A percentile compares a stretch with the other conserved stretches of the same genome.
These are phyloP conservation scores for Lucinisca nassula DNA, from an alignment of 2,888 invertebrate species.

Conservation along the genomic window DNA sequence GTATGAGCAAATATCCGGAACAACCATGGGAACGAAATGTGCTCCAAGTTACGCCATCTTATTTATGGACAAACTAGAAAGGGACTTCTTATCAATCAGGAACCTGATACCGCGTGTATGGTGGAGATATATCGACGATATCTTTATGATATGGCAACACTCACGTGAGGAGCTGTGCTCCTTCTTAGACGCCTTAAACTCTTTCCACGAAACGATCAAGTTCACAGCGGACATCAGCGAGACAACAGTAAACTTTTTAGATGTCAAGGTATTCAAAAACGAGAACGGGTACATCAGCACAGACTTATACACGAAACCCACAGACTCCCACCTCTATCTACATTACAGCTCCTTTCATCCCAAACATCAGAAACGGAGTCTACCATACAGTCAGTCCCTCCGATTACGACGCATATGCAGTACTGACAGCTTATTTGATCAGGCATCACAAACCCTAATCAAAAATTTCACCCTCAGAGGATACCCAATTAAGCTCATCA, in stretches of 20 bases:
- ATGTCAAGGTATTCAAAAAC: not conserved
- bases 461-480: not conserved
- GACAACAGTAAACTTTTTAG: no score
- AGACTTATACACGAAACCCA: no score
- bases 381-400: not conserved
- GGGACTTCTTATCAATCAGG: not conserved
- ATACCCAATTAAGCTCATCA: not conserved
- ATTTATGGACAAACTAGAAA: not conserved
- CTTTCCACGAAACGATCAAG: no score
- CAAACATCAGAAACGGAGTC: no score
- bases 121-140: not conserved
- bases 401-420: not conserved
- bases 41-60: not conserved
- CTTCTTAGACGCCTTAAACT: not conserved
- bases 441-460: not conserved
- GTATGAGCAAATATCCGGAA: constrained; percentile 32
- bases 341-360: no score
- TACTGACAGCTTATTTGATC: not conserved
- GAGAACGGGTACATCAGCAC: not conserved
- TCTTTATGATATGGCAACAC: not conserved
- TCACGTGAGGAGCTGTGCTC: not conserved
- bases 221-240: no score
- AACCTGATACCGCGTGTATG: not conserved
- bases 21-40: constrained; percentile 28
- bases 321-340: no score